Percentiles rank a stretch among this genome's conserved stretches.
These are phyloP conservation scores for Anoncus sp. DNA, from an alignment of 2,888 invertebrate species.

Conservation along the genomic window DNA sequence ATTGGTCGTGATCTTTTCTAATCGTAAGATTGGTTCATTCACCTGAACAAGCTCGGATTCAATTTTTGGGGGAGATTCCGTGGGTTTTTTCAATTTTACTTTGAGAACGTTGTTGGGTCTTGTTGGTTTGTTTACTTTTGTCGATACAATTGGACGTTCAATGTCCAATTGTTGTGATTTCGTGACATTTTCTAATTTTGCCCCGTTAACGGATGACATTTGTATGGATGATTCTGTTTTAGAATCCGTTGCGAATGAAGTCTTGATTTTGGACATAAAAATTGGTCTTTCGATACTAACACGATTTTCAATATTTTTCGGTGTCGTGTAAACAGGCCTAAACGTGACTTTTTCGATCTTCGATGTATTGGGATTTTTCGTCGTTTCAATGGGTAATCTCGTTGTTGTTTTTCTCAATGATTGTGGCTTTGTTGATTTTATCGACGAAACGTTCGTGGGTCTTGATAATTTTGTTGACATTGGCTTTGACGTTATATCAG, in stretches of 20 bases:
- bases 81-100: slow-evolving; percentile 76
- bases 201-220: slow-evolving; percentile 17
- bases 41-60: slow-evolving; percentile 76
- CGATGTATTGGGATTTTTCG: slow-evolving; percentile 69
- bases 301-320: slow-evolving; percentile 67
- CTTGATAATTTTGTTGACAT: slow-evolving; percentile 62
- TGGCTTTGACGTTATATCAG: slow-evolving; percentile 66
- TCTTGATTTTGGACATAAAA: slow-evolving; percentile 86
- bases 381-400: slow-evolving; percentile 66
- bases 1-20: slow-evolving; percentile 72
- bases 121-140: slow-evolving; percentile 70
- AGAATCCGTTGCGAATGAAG: slow-evolving; percentile 86
- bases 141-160: slow-evolving; percentile 50
- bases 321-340: slow-evolving; percentile 74
- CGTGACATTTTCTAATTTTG: slow-evolving; percentile 22
- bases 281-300: slow-evolving; percentile 73
- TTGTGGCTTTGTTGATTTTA: slow-evolving; percentile 64
- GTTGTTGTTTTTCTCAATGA: slow-evolving; percentile 67
- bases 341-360: slow-evolving; percentile 81
- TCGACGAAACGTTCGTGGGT: too few species aligned
- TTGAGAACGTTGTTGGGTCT: slow-evolving; percentile 76
- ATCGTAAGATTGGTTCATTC: slow-evolving; percentile 74
- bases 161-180: too few species aligned
- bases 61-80: slow-evolving; percentile 72
- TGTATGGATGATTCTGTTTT: slow-evolving; percentile 73